phyloP scores from a whole-genome alignment of 2,113 vertebrate genomes.

The Microtus pennsylvanicus region DNA sequence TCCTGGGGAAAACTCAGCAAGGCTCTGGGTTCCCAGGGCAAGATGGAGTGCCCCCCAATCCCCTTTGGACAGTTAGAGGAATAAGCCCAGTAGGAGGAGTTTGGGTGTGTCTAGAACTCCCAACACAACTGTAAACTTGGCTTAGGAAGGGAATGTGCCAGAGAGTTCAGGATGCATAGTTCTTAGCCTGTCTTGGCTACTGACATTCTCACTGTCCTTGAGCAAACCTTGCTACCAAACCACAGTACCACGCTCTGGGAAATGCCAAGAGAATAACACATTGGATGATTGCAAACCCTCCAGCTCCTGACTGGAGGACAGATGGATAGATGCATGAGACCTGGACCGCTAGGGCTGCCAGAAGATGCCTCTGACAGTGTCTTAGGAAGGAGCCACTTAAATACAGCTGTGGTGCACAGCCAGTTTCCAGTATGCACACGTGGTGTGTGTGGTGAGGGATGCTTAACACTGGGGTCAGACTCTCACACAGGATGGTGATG shows the following conservation, averaged over 20 bases:
- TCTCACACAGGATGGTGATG: rapidly evolving
- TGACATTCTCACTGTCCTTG: not conserved
- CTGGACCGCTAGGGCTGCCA: not conserved
- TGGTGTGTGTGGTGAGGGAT: not conserved
- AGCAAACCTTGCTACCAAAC: not conserved
- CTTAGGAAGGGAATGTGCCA: rapidly evolving
- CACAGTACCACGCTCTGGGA: not conserved
- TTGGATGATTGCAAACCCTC: not conserved
- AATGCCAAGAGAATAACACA: not conserved
- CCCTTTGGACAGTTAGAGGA: not conserved
- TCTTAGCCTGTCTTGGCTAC: not conserved
- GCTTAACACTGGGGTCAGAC: not conserved
- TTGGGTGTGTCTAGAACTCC: too few species aligned
- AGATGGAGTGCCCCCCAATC: not conserved
- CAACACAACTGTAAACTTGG: too few species aligned
- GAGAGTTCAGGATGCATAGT: not conserved
- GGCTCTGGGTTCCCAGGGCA: not conserved
- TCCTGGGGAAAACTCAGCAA: rapidly evolving
- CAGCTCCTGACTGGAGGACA: not conserved
- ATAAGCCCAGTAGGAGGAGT: not conserved
- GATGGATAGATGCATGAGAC: not conserved
- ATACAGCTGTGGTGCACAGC: not conserved
- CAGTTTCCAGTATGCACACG: too few species aligned
- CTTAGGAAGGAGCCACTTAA: rapidly evolving
- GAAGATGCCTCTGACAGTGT: not conserved